These are phyloP conservation scores for Ginglymostoma cirratum DNA, from an alignment of 2,113 vertebrate genomes.

Conservation along the genomic window DNA sequence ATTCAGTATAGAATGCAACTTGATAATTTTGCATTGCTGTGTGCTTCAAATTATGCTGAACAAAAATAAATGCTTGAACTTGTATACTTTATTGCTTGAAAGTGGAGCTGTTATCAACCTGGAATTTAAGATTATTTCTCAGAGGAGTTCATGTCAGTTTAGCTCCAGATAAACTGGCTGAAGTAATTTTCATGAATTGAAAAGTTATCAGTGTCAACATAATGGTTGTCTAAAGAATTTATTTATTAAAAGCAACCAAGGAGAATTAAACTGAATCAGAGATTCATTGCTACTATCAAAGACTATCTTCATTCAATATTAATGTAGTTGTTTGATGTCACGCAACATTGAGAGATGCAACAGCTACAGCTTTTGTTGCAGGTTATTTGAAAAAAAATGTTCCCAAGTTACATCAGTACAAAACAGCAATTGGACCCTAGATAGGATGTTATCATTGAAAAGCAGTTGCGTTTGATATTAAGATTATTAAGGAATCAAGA, in stretches of 20 bases:
- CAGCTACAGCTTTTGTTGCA: not conserved
- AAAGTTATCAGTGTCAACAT: not conserved
- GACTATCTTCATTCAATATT: not conserved
- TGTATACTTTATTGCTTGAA: not conserved
- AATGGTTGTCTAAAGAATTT: not conserved
- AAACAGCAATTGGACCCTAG: not conserved
- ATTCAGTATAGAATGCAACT: not conserved
- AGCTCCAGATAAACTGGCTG: not conserved
- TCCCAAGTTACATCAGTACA: not conserved
- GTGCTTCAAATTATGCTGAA: not conserved
- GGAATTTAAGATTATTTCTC: not conserved
- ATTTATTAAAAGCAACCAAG: not conserved
- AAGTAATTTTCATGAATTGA: not conserved
- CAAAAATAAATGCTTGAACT: not conserved
- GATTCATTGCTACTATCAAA: not conserved
- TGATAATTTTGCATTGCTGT: not conserved
- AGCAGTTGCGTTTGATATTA: not conserved
- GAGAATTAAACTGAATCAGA: not conserved
- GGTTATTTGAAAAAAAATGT: not conserved
- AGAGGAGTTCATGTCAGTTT: not conserved
- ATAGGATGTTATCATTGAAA: not conserved
- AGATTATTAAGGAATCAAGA: not conserved
- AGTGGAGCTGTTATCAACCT: not conserved
- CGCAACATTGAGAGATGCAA: not conserved
- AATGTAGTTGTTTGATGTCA: conserved; percentile 8